These are phyloP conservation scores for Tipula vernalis DNA, from an alignment of 2,888 invertebrate species.

Conservation along the genomic window DNA sequence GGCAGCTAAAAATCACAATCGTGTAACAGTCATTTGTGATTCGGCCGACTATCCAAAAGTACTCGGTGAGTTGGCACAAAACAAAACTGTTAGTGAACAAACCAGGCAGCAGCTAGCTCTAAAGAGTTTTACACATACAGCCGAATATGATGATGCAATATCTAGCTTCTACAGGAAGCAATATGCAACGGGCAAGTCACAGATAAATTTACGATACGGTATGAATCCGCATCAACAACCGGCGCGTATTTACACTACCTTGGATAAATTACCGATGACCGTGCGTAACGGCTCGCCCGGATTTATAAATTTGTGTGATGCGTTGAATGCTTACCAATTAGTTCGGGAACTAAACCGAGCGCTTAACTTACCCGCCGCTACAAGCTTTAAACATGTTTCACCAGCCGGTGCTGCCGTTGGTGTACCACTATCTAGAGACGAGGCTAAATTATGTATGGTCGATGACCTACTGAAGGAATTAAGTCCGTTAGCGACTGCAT, in stretches of 20 bases:
- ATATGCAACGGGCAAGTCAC: slow-evolving; percentile 64
- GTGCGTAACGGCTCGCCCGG: slow-evolving; percentile 93
- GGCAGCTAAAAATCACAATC: slow-evolving; percentile 91
- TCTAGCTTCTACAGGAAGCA: slow-evolving; percentile 90
- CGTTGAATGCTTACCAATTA: slow-evolving; percentile 93
- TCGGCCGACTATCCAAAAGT: slow-evolving; percentile 74
- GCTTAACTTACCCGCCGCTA: slow-evolving; percentile 75
- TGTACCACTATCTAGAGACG: slow-evolving; percentile 56
- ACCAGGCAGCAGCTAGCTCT: slow-evolving; percentile 56
- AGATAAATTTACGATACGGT: slow-evolving; percentile 78
- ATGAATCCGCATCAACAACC: slow-evolving; percentile 99
- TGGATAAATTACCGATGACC: slow-evolving; percentile 65
- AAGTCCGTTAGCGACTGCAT: slow-evolving; percentile 77
- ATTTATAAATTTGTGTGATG: slow-evolving; percentile 95
- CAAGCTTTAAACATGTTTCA: slow-evolving; percentile 97
- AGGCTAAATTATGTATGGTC: slow-evolving; percentile 89
- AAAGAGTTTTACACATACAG: slow-evolving; percentile 94
- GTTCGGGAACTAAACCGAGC: slow-evolving; percentile 77
- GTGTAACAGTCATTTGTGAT: slow-evolving; percentile 91
- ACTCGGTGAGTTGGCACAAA: slow-evolving; percentile 53
- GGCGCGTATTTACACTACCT: slow-evolving; percentile 77
- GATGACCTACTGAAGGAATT: slow-evolving; percentile 62
- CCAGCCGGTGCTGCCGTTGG: slow-evolving; percentile 96
- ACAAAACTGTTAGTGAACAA: slow-evolving; percentile 58
- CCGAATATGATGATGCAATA: slow-evolving; percentile 88